These are phyloP conservation scores for Myripristis murdjan DNA, from an alignment of 2,797 vertebrate genomes.

Conservation along the genomic window DNA sequence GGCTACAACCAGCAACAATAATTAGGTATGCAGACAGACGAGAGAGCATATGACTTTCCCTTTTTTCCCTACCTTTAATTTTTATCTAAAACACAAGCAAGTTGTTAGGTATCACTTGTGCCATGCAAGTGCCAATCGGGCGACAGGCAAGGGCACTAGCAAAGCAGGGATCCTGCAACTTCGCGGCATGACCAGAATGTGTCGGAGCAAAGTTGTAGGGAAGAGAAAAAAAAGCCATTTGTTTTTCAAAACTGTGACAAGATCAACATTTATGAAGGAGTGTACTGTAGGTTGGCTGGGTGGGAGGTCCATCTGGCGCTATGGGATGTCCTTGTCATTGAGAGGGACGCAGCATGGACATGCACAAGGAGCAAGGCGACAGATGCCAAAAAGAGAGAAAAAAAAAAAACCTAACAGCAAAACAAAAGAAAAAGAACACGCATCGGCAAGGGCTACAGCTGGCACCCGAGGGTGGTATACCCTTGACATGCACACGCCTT, in stretches of 20 bases:
- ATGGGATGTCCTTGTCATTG: constrained; percentile 82
- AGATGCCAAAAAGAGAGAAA: constrained; percentile 72
- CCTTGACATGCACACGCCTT: constrained; percentile 69
- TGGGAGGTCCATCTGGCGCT: constrained; percentile 84
- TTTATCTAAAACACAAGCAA: too few relatives aligned
- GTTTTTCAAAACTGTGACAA: constrained; percentile 75
- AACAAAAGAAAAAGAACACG: constrained; percentile 46
- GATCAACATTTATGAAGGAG: constrained; percentile 75
- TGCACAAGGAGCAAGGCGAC: constrained; percentile 72
- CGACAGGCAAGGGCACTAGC: neutral
- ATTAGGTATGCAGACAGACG: neutral
- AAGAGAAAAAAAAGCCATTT: constrained; percentile 50
- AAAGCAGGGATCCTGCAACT: constrained; percentile 30
- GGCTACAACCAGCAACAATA: neutral
- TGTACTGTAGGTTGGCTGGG: constrained; percentile 58
- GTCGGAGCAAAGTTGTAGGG: constrained; percentile 46
- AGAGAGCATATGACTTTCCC: too few relatives aligned
- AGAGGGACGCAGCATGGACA: constrained; percentile 74
- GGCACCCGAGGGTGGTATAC: constrained; percentile 69
- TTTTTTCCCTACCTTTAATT: too few relatives aligned
- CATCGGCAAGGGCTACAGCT: constrained; percentile 72
- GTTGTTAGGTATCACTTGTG: too few relatives aligned
- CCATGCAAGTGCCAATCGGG: neutral
- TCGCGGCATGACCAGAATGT: constrained; percentile 54
- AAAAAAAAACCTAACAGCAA: constrained; percentile 16